Percentiles rank a stretch among this genome's conserved stretches.
phyloP scores from a whole-genome alignment of 1,140 invertebrate genomes.

The Cheumatopsyche charites region DNA sequence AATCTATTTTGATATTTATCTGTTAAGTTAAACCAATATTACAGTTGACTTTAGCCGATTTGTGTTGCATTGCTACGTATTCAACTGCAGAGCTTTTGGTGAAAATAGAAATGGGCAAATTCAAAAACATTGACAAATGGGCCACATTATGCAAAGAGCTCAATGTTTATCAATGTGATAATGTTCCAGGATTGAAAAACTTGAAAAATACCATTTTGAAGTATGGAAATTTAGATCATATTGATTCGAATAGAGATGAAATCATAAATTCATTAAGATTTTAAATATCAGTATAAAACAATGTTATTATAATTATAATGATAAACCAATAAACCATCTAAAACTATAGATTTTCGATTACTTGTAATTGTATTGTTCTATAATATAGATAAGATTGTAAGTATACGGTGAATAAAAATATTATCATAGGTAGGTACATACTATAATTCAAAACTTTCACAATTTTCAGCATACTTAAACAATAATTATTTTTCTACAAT shows the following conservation, averaged over 20 bases:
- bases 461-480: too few species aligned
- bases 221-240: conserved; percentile 25
- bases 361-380: too few species aligned
- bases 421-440: too few species aligned
- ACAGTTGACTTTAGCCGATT: conserved; percentile 44
- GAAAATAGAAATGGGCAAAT: conserved; percentile 8
- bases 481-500: too few species aligned
- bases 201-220: conserved; percentile 25
- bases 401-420: too few species aligned
- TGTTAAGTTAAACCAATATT: too few species aligned
- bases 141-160: conserved; percentile 16
- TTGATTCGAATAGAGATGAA: not conserved
- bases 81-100: conserved; percentile 26
- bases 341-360: too few species aligned
- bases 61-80: conserved; percentile 39
- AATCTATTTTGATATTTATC: too few species aligned
- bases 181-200: conserved; percentile 35
- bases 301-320: too few species aligned
- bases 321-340: too few species aligned
- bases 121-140: conserved; percentile 28
- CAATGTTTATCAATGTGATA: conserved; percentile 10
- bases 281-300: not conserved
- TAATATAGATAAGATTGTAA: too few species aligned
- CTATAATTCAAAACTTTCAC: too few species aligned
- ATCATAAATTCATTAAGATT: not conserved